Evolutionary conservation across 2,888 invertebrate species (phyloP).

Genomic region (Dinocampus coccinellae): DNA sequence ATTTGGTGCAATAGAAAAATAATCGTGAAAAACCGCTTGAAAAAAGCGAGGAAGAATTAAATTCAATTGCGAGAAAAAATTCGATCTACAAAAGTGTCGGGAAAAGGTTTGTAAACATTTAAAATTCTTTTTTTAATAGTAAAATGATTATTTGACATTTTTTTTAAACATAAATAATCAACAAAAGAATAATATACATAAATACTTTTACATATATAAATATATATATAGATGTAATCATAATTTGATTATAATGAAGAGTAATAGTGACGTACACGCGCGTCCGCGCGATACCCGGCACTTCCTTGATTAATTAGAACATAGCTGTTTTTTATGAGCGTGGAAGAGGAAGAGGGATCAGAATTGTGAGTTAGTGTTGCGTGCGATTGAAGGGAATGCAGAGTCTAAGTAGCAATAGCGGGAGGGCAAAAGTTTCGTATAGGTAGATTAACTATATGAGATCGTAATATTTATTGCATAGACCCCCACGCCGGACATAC

Average conservation of each 20-base stretch:
- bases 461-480: conserved; percentile 66
- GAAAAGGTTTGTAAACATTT: not conserved
- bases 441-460: conserved; percentile 47
- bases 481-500: conserved; percentile 68
- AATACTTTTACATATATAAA: not conserved
- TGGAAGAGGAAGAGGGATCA: conserved; percentile 69
- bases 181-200: not conserved
- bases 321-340: conserved; percentile 70
- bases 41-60: no score
- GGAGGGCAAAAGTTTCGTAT: conserved; percentile 36
- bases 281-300: conserved; percentile 44
- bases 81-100: not conserved
- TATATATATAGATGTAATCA: not conserved
- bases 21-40: no score
- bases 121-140: no score
- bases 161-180: not conserved
- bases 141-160: no score
- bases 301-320: conserved; percentile 67
- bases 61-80: no score
- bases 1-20: no score
- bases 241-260: not conserved
- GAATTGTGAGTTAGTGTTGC: conserved; percentile 47
- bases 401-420: conserved; percentile 25
- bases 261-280: not conserved
- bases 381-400: conserved; percentile 35